These are phyloP conservation scores for Trachelus iudaicus DNA, from an alignment of 2,888 invertebrate genomes.

Conservation along the genomic window DNA sequence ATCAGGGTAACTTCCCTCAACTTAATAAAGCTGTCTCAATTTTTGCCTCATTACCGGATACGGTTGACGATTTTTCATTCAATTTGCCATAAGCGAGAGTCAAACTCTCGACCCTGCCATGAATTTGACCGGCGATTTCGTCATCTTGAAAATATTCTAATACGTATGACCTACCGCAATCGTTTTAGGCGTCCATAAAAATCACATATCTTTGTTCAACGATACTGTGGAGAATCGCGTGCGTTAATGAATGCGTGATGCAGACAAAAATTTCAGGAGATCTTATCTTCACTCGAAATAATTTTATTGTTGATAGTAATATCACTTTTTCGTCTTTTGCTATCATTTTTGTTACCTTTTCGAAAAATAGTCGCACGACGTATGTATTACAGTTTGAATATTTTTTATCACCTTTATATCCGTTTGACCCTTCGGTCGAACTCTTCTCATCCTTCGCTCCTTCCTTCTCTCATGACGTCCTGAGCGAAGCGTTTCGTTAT, in stretches of 20 bases:
- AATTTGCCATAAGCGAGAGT: conserved; percentile 31
- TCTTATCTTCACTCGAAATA: not conserved
- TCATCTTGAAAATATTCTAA: not conserved
- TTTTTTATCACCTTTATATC: not conserved
- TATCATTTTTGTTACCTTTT: no score
- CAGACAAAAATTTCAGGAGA: not conserved
- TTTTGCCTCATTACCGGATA: conserved; percentile 60
- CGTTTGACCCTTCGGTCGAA: not conserved
- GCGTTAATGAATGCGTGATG: not conserved
- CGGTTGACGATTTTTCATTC: conserved; percentile 45
- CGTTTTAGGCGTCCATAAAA: not conserved
- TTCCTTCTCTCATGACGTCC: conserved; percentile 17
- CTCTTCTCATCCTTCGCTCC: not conserved
- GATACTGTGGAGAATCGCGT: not conserved
- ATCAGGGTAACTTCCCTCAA: conserved; percentile 60
- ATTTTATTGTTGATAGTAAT: no score
- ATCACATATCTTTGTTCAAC: not conserved
- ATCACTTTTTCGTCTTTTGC: no score
- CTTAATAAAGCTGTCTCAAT: conserved; percentile 64
- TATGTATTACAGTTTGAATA: not conserved
- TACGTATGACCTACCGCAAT: not conserved
- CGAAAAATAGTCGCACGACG: no score
- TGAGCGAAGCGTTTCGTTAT: conserved; percentile 31
- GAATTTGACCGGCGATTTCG: not conserved
- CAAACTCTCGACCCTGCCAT: not conserved